phyloP scores from a whole-genome alignment of 2,888 invertebrate species.

The Bibio marci region DNA sequence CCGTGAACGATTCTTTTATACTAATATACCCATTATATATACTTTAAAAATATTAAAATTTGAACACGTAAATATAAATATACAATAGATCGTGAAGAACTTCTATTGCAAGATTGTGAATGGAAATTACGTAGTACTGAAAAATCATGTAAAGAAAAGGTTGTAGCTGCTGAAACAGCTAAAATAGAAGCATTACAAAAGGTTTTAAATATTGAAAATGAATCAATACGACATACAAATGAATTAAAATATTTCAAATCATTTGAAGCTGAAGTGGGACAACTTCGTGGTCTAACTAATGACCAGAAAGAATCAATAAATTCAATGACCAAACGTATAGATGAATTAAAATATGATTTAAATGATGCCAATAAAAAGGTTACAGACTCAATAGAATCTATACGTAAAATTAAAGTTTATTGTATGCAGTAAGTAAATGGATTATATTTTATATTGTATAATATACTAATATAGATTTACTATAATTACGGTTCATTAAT shows the following conservation, averaged over 20 bases:
- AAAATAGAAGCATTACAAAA: slow-evolving; percentile 35
- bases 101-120: slow-evolving; percentile 62
- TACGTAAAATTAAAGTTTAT: slow-evolving; percentile 27
- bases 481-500: too few species aligned
- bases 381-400: slow-evolving; percentile 32
- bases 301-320: slow-evolving; percentile 37
- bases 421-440: slow-evolving; percentile 22
- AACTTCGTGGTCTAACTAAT: slow-evolving; percentile 35
- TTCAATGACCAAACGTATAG: slow-evolving; percentile 35
- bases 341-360: slow-evolving; percentile 34
- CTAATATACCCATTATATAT: too few species aligned
- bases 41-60: too few species aligned
- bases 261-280: slow-evolving; percentile 37
- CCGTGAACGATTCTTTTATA: too few species aligned
- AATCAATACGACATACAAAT: slow-evolving; percentile 19
- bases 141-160: slow-evolving; percentile 43
- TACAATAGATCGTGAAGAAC: slow-evolving; percentile 46
- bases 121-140: slow-evolving; percentile 68
- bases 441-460: too few species aligned
- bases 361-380: slow-evolving; percentile 34
- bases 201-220: slow-evolving; percentile 17
- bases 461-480: too few species aligned
- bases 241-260: slow-evolving; percentile 30
- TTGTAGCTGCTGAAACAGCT: slow-evolving; percentile 41
- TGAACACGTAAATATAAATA: too few species aligned